A percentile compares a stretch with the other conserved stretches of the same genome.
phyloP scores from a whole-genome alignment of 2,888 invertebrate species.

The Acholoe squamosa region DNA sequence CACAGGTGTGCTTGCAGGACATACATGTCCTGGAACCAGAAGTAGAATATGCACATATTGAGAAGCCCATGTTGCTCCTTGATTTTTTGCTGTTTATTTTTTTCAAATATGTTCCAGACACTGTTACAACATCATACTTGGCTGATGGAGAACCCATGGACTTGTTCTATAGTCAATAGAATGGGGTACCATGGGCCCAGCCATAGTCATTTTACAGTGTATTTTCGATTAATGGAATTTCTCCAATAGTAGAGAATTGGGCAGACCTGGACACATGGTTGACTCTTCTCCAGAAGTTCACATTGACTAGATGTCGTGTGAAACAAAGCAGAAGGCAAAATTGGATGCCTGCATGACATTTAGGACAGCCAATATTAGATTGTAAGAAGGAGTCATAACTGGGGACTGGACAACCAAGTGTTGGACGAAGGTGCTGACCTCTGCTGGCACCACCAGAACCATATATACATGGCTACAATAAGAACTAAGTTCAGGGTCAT shows the following conservation, averaged over 20 bases:
- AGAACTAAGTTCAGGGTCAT: constrained; percentile 35
- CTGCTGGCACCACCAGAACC: constrained; percentile 30
- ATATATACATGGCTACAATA: constrained; percentile 46
- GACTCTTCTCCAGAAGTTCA: constrained; percentile 2
- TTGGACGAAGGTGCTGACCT: constrained; percentile 7
- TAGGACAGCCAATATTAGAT: not conserved
- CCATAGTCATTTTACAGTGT: too few species aligned
- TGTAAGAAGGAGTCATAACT: not conserved
- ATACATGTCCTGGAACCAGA: not conserved
- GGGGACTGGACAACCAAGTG: not conserved
- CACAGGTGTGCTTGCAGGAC: not conserved
- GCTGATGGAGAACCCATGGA: too few species aligned
- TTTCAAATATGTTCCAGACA: too few species aligned
- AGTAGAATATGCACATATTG: not conserved
- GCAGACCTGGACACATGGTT: constrained; percentile 13
- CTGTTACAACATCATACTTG: too few species aligned
- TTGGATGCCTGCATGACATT: constrained; percentile 49
- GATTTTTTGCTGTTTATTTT: too few species aligned
- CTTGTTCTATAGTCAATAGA: too few species aligned
- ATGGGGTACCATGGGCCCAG: too few species aligned
- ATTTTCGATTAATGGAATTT: not conserved
- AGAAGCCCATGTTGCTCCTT: not conserved
- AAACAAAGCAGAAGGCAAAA: constrained; percentile 40
- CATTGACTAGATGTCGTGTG: constrained; percentile 33
- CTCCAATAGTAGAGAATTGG: not conserved